Evolutionary conservation across 2,113 vertebrate species (phyloP).

Genomic region (Mesembrinibis cayennensis): DNA sequence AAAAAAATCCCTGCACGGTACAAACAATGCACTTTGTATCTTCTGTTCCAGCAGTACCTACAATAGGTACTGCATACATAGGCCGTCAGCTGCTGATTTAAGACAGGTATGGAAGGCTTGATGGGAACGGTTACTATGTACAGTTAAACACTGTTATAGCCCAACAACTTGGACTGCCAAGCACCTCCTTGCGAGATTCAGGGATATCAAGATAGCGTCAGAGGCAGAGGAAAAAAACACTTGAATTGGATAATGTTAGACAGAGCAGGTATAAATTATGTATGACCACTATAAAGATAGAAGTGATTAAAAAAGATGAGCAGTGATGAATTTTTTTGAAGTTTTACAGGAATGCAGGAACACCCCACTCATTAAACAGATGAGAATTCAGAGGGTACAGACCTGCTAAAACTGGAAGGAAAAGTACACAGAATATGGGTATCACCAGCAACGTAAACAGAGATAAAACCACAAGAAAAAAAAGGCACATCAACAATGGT

Average conservation of each 20-base stretch:
- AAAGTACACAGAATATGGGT: background rate
- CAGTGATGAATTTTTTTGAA: background rate
- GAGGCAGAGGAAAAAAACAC: background rate
- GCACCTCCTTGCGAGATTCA: background rate
- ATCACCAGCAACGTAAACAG: background rate
- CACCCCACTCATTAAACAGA: background rate
- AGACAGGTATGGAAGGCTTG: background rate
- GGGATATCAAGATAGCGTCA: background rate
- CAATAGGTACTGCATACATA: fast-evolving
- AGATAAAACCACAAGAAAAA: background rate
- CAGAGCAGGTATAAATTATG: background rate
- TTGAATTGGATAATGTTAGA: background rate
- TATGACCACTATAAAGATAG: background rate
- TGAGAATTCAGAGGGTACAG: background rate
- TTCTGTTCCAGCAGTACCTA: background rate
- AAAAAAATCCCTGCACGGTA: background rate
- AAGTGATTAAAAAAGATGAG: background rate
- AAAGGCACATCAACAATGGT: background rate
- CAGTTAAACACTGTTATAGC: background rate
- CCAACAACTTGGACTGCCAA: background rate
- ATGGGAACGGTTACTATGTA: background rate
- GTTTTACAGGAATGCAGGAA: background rate
- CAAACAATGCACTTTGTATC: background rate
- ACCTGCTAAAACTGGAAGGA: background rate
- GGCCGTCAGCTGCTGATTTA: background rate